phyloP scores from a whole-genome alignment of 1,140 invertebrate species.

The Drosophila insularis region DNA sequence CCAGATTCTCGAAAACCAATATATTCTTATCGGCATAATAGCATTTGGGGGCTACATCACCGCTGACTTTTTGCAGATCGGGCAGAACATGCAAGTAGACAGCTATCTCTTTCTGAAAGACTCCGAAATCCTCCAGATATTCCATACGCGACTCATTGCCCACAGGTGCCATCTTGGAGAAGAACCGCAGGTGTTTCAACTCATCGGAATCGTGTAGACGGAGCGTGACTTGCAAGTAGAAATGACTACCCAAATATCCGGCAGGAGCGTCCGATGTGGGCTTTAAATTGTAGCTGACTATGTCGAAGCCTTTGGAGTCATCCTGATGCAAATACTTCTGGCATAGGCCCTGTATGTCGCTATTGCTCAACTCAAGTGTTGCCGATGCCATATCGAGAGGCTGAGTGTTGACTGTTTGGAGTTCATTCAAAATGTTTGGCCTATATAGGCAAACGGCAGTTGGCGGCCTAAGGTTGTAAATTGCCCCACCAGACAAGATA shows the following conservation, averaged over 20 bases:
- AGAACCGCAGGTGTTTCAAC: conserved; percentile 78
- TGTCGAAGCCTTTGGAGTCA: conserved; percentile 55
- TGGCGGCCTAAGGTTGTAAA: background rate
- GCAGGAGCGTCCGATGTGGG: conserved; percentile 74
- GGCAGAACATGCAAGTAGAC: conserved; percentile 83
- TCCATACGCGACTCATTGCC: conserved; percentile 72
- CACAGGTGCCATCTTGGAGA: conserved; percentile 83
- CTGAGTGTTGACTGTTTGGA: conserved; percentile 42
- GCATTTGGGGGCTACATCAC: conserved; percentile 76
- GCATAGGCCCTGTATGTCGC: conserved; percentile 82
- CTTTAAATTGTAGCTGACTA: conserved; percentile 60
- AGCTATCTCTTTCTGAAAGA: conserved; percentile 83
- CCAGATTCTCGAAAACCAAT: conserved; percentile 83
- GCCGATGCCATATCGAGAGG: conserved; percentile 77
- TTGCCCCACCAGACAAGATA: conserved; percentile 16
- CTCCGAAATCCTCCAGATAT: conserved; percentile 83
- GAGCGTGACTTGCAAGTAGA: conserved; percentile 56
- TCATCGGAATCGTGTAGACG: conserved; percentile 32
- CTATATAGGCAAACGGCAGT: conserved; percentile 39
- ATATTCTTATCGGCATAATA: conserved; percentile 82
- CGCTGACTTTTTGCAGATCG: conserved; percentile 52
- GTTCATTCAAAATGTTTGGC: background rate
- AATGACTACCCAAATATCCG: conserved; percentile 84
- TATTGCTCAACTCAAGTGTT: conserved; percentile 82
- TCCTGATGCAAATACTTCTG: conserved; percentile 81